Base-by-base conservation (phyloP, 2,113 vertebrate species). In the Xiphorhynchus elegans region DNA sequence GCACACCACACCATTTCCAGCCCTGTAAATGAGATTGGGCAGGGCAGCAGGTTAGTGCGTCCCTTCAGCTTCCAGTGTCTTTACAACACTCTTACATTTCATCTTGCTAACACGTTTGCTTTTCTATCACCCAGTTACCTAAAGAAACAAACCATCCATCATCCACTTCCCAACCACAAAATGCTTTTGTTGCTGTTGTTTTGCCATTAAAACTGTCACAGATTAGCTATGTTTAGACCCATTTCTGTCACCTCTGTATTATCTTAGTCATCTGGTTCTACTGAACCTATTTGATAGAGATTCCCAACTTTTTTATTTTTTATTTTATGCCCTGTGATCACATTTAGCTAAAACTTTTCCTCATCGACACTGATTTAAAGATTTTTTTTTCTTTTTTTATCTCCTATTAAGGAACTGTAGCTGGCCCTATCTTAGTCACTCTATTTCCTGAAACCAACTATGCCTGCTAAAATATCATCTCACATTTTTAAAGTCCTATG, bases 1-100 rank as follows among this genome's bases (percentile, higher is more conserved):
- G 50, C 39, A 67, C 39, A 19, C 1, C 26, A 20, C 2, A 2
- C 17, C 12, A 50, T n/a, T 81, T 72, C 52, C 26, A 83, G 16
- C 28, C 0, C 0, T 59, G 33, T 14, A 74, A 74, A 62, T n/a
- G 10, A n/a, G 46, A 63, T 0, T 11, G 37, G 33, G 59, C 50
- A 86, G 49, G 24, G 40, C 11, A 26, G 46, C 31, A 84, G 35
- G 9, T 23, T 55, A 53, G 53, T 1, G 6, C 2, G 0, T 16
- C 31, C n/a, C 42, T 55, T 39, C 77, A 74, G 60, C 50, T 81
- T 21, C 67, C 79, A 81, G 33, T 2, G 23, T 5, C 37, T 33
- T 44, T 39, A 16, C 5, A 4, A 0, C 52, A 37, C 37, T 83
- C 42, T 29, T 40, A 18, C 13, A 55, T 49, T 49, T 49, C 24